Conservation (phyloP, 2,113 vertebrate species). For the Carollia perspicillata region DNA sequence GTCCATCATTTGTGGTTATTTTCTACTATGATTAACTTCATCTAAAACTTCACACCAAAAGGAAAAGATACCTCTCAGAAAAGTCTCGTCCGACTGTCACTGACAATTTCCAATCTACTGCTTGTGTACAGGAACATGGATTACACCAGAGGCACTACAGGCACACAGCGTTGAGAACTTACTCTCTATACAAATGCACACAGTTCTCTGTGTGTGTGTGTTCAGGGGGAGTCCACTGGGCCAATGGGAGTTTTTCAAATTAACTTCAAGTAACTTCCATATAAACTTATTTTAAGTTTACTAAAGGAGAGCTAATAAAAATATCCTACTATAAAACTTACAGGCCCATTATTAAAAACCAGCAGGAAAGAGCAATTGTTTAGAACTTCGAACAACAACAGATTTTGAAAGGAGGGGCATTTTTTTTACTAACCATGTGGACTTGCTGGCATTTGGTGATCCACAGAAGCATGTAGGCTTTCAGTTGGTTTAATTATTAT, state of each 20-base stretch:
- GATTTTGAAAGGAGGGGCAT: neutral
- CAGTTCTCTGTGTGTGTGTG: neutral
- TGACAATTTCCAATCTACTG: neutral
- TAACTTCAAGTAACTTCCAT: neutral
- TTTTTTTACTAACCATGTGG: neutral
- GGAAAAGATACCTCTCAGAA: neutral
- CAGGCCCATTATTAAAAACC: neutral
- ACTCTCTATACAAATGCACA: neutral
- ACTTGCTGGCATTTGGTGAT: neutral
- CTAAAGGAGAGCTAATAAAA: neutral
- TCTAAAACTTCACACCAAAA: neutral
- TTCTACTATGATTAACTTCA: neutral
- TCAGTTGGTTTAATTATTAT: neutral
- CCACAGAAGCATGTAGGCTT: neutral
- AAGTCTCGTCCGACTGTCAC: neutral
- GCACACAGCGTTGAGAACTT: neutral
- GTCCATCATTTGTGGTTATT: neutral
- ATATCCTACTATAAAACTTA: neutral
- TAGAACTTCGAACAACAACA: neutral
- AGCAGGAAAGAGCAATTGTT: neutral
- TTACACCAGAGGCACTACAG: neutral
- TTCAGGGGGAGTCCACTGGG: neutral
- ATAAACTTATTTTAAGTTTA: neutral
- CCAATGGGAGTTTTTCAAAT: neutral
- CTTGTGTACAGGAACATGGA: neutral